phyloP scores from a whole-genome alignment of 1,140 invertebrate species.

The Asbolus verrucosus region DNA sequence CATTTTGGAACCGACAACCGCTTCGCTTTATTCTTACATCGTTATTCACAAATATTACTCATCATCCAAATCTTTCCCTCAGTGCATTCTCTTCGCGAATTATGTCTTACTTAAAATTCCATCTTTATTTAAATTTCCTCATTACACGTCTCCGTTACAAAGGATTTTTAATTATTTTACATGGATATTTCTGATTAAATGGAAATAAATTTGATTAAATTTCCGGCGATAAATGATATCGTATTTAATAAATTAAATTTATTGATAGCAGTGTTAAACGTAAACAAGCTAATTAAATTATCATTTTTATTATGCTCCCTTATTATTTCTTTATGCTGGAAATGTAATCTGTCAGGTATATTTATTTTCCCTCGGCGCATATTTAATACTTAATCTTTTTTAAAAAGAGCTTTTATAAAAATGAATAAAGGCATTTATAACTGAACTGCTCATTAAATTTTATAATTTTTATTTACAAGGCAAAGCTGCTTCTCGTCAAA shows the following conservation, averaged over 20 bases:
- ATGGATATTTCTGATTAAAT: too few relatives aligned
- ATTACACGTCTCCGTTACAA: constrained; percentile 4
- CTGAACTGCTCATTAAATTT: constrained; percentile 40
- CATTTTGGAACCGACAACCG: constrained; percentile 60
- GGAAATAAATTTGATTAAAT: constrained; percentile 15
- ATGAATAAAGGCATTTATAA: constrained; percentile 44
- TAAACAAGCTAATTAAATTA: constrained; percentile 37
- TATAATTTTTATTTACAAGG: constrained; percentile 45
- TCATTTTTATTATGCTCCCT: constrained; percentile 1
- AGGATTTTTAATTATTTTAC: constrained; percentile 8
- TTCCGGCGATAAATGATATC: too few relatives aligned
- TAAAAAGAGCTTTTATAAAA: constrained; percentile 41
- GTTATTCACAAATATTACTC: constrained; percentile 61
- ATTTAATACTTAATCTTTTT: constrained; percentile 45
- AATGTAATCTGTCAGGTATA: constrained; percentile 40
- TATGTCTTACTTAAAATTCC: constrained; percentile 58
- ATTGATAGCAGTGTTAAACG: not conserved
- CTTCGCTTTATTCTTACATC: constrained; percentile 57
- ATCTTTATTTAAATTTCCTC: constrained; percentile 59
- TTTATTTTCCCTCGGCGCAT: constrained; percentile 25
- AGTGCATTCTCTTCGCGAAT: constrained; percentile 29
- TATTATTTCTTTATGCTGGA: constrained; percentile 23
- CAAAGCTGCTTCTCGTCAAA: constrained; percentile 34
- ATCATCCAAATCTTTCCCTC: constrained; percentile 48
- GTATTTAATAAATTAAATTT: constrained; percentile 6